Evolutionary conservation across 2,888 invertebrate species (phyloP), one percentile per base, ranked within the genome.

Genomic region (Carcina quercana): DNA sequence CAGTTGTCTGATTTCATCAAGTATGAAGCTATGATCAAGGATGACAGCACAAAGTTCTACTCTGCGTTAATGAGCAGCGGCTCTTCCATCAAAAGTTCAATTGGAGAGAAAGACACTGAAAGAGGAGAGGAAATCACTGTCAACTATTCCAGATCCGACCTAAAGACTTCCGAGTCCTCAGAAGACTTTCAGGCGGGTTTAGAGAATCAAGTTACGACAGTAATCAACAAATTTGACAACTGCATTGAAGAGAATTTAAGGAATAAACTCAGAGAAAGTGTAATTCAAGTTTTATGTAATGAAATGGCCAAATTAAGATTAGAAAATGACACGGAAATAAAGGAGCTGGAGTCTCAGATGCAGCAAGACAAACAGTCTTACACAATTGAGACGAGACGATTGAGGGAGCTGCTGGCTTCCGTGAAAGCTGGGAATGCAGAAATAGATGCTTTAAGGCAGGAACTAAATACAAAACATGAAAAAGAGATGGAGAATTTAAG

Each of bases 401-500:
- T 89, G 17, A 72, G 86, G 37, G 87, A 87, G 24, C 64, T 90
- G 8, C 51, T 89, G 13, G 68, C 80, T 0, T 85, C 76, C 5
- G 84, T 88, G 0, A 87, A 88, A 54, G 85, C 87, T 27, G 87
- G 87, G 2, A 84, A 85, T 33, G 79, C 75, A 0, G 87, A 87
- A 35, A 64, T 91, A 12, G 74, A 86, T 7, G 79, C 83, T 10
- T 47, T 90, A 25, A 75, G 86, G 32, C 66, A 79, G 15, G 91
- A 91, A 50, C 64, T 92, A 15, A 88, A 88, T 32, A 57, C 69
- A 3, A 88, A 89, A 50, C 92, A 94, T 68, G 84, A 88, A 19
- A 88, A 87, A 41, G 91, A 94, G 62, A 90, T 94, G 89, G 92
- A 92, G 61, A 90, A 93, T 55, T 63, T 94, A 32, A 82, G 93